Evolutionary conservation across 2,113 vertebrate species (phyloP).

Genomic region (Myiagra hebetior): DNA sequence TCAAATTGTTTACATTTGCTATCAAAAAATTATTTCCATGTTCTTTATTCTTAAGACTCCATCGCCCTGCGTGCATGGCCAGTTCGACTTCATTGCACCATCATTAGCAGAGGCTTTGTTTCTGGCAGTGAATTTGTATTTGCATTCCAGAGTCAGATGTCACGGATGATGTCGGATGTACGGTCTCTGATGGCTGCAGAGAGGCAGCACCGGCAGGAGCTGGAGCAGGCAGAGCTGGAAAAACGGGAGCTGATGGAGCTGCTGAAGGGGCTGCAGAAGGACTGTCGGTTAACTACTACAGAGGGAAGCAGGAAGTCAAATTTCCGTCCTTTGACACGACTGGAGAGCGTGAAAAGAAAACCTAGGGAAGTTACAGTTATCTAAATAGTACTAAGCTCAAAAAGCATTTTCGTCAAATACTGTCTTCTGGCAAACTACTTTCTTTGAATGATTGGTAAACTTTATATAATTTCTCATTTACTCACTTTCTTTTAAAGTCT

Average conservation of each 20-base stretch:
- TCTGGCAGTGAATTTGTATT: background rate
- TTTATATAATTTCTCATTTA: background rate
- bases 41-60: background rate
- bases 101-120: background rate
- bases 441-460: background rate
- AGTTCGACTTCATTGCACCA: background rate
- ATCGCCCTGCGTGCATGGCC: rapidly evolving
- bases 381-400: slow-evolving; percentile 50
- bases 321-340: slow-evolving; percentile 67
- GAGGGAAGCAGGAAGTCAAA: slow-evolving; percentile 64
- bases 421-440: background rate
- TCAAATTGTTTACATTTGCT: background rate
- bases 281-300: slow-evolving; percentile 27
- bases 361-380: slow-evolving; percentile 83
- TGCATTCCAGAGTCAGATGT: slow-evolving; percentile 80
- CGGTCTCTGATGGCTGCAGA: slow-evolving; percentile 79
- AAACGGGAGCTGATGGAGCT: slow-evolving; percentile 83
- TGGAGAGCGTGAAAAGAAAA: slow-evolving; percentile 84
- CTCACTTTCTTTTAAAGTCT: background rate
- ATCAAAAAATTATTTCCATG: background rate
- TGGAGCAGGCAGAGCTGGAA: slow-evolving; percentile 84
- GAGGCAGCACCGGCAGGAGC: slow-evolving; percentile 80
- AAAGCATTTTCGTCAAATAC: background rate
- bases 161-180: slow-evolving; percentile 82
- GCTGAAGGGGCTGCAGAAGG: slow-evolving; percentile 76